phyloP scores from a whole-genome alignment of 2,113 vertebrate genomes.

The Tamias sibiricus region DNA sequence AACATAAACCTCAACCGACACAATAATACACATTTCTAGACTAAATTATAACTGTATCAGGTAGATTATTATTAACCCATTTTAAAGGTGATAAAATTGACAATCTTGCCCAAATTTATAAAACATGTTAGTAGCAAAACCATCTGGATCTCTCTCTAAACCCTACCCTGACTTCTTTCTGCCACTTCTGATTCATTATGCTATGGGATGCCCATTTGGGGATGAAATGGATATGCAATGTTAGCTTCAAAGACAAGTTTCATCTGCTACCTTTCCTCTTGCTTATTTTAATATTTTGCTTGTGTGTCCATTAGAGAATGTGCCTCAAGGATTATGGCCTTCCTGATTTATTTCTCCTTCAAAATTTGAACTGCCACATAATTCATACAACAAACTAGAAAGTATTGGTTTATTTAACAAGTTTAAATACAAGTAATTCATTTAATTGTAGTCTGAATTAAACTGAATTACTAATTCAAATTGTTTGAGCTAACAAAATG shows the following conservation, averaged over 20 bases:
- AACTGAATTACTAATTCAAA: conserved; percentile 31
- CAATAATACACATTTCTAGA: background rate
- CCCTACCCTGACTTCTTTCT: background rate
- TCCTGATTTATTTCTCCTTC: background rate
- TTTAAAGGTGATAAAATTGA: background rate
- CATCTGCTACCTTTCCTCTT: background rate
- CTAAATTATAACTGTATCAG: background rate
- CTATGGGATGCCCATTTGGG: background rate
- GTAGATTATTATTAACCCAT: background rate
- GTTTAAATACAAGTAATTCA: background rate
- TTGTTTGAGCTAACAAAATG: background rate
- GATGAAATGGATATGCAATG: background rate
- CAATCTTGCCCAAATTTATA: background rate
- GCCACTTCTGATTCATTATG: background rate
- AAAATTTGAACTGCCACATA: background rate
- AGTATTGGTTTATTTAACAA: background rate
- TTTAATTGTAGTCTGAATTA: background rate
- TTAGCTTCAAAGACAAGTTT: background rate
- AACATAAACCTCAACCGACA: background rate
- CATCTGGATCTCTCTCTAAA: background rate
- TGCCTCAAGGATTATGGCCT: background rate
- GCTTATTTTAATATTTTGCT: background rate
- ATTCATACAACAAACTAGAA: background rate
- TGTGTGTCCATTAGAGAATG: background rate
- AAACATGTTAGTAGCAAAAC: background rate